Evolutionary conservation across 2,797 vertebrate genomes (phyloP), one percentile per base, ranked within the genome.

Genomic region (Microchirus variegatus): DNA sequence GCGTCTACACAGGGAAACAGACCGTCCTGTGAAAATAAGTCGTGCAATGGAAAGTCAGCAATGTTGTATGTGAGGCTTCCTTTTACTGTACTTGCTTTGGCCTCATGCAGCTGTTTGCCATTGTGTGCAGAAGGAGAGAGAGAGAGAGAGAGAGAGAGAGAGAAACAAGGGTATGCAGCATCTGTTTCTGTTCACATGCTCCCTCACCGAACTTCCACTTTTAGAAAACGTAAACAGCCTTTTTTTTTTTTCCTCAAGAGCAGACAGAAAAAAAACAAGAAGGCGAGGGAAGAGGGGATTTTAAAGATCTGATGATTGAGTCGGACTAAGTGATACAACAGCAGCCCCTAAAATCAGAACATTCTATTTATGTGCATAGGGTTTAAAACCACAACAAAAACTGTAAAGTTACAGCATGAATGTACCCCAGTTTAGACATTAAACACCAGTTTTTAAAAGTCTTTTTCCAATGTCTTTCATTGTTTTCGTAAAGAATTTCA

Each of bases 181-280:
- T 93, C 88, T 93, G 91, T 80, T 87, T 88, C 70, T 83, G 89
- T 92, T 93, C 91, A 92, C 87, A 91, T 77, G 80, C 87, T 91
- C 87, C 68, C 63, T 66, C 71, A 73, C 78, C 77, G 82, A 91
- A 86, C 87, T 84, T 90, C 87, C 84, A 87, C 85, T 91, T 91
- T 92, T 88, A 87, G 85, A 89, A 85, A 83, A 90, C 86, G 88
- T 90, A 91, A 92, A 92, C 89, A 90, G 58, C 59, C 46, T 42
- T 74, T 81, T 77, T 31, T 31, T 31, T 31, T 8, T 31, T 31
- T 31, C 8, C 76, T 67, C 67, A 68, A 42, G 11, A 19, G 11
- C 19, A 61, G 22, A 42, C 16, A 16, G 37, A 59, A 37, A 42
- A 55, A 22, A 75, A 58, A 70, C 5, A 31, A 59, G 26, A 55